These are phyloP conservation scores for Elephantulus edwardii DNA, from an alignment of 2,113 vertebrate species.

Conservation along the genomic window DNA sequence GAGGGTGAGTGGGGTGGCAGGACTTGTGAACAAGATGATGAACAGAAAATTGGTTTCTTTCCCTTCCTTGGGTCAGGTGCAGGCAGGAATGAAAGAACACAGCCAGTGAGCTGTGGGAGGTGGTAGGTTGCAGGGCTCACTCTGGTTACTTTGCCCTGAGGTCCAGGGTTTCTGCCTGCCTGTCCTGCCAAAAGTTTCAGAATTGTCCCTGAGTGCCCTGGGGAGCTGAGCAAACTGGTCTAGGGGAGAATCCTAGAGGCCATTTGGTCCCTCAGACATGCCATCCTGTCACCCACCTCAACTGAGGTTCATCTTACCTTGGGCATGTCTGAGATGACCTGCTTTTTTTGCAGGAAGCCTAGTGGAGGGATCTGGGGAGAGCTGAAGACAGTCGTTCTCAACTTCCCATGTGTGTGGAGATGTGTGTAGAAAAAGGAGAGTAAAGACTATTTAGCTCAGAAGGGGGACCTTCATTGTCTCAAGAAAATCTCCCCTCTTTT, in stretches of 20 bases:
- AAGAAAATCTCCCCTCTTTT: neutral
- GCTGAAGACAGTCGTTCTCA: neutral
- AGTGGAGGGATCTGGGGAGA: neutral
- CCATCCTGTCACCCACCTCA: accelerated
- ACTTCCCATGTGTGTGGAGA: neutral
- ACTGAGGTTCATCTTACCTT: neutral
- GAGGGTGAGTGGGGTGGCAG: neutral
- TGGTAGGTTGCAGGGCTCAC: neutral
- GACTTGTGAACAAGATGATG: neutral
- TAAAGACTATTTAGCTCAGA: neutral
- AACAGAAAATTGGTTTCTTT: neutral
- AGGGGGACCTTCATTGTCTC: neutral
- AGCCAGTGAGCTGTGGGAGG: neutral
- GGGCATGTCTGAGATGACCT: neutral
- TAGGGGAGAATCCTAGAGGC: neutral
- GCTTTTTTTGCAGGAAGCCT: neutral
- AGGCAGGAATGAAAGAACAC: neutral
- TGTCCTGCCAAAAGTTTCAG: neutral
- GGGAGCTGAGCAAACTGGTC: neutral
- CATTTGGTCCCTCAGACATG: neutral
- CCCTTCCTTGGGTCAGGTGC: neutral
- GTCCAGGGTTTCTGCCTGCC: neutral
- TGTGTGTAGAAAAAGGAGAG: neutral
- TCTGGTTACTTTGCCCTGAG: neutral
- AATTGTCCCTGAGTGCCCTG: neutral